A percentile compares a stretch with the other conserved stretches of the same genome.
phyloP scores from a whole-genome alignment of 2,888 invertebrate genomes.

The Kuschelorhynchus macadamiae region DNA sequence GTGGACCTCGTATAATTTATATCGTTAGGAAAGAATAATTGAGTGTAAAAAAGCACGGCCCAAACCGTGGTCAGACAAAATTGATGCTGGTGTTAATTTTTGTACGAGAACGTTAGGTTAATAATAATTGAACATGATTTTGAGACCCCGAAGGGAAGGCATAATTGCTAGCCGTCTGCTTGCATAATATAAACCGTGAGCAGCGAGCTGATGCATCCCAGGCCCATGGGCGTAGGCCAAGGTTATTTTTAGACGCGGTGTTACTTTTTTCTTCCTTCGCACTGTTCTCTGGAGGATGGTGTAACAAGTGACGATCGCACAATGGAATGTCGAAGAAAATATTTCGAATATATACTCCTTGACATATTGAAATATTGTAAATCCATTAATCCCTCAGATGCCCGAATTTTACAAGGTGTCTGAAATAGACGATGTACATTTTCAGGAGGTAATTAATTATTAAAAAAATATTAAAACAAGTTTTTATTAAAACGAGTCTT shows the following conservation, averaged over 20 bases:
- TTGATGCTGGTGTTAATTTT: conserved; percentile 54
- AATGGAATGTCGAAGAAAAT: background rate
- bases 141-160: conserved; percentile 44
- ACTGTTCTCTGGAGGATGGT: no score
- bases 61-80: conserved; percentile 41
- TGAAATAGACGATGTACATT: no score
- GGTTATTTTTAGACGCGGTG: conserved; percentile 28
- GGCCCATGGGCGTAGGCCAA: conserved; percentile 36
- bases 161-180: conserved; percentile 51
- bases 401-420: no score
- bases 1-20: conserved; percentile 12
- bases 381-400: no score
- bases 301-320: no score
- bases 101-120: conserved; percentile 48
- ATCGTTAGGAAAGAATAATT: conserved; percentile 45
- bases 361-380: no score
- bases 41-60: conserved; percentile 44
- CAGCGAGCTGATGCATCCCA: conserved; percentile 39
- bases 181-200: conserved; percentile 52
- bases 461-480: no score
- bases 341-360: background rate
- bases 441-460: no score
- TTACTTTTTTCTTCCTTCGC: background rate
- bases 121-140: conserved; percentile 51
- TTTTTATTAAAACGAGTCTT: no score